Conservation (phyloP, 2,113 vertebrate species). For the Macquaria australasica region DNA sequence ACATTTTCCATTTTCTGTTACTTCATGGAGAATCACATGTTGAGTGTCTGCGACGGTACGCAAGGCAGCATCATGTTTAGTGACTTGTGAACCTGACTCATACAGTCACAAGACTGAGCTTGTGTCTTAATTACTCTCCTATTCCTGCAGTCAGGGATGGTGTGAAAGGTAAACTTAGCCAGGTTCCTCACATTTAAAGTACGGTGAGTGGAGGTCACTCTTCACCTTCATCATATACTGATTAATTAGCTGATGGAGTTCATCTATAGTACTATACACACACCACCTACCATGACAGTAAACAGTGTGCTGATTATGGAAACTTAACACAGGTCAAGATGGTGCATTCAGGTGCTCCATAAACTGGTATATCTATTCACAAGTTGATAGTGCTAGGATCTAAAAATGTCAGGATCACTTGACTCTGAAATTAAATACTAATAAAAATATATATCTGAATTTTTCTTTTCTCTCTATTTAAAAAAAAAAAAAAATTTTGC, state of each 20-base stretch:
- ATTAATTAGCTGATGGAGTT: neutral
- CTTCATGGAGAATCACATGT: conserved; percentile 33
- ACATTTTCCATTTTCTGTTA: conserved; percentile 34
- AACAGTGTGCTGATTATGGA: too few relatives aligned
- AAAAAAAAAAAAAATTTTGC: neutral
- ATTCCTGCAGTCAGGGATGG: neutral
- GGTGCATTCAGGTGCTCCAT: neutral
- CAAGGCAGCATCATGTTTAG: neutral
- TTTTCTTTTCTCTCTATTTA: neutral
- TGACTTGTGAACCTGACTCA: conserved; percentile 49
- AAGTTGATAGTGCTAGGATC: neutral
- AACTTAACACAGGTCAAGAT: neutral
- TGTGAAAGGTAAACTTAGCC: neutral
- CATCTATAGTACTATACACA: neutral
- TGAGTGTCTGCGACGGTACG: neutral
- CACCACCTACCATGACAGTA: too few relatives aligned
- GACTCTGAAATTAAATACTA: neutral
- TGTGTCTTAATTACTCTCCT: neutral
- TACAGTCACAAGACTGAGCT: conserved; percentile 1
- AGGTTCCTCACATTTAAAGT: too few relatives aligned
- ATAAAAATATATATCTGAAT: neutral
- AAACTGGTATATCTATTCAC: neutral
- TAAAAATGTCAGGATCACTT: neutral
- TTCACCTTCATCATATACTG: too few relatives aligned
- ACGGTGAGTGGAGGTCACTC: too few relatives aligned